Evolutionary conservation across 1,140 invertebrate genomes (phyloP).

Genomic region (Sitophilus oryzae): DNA sequence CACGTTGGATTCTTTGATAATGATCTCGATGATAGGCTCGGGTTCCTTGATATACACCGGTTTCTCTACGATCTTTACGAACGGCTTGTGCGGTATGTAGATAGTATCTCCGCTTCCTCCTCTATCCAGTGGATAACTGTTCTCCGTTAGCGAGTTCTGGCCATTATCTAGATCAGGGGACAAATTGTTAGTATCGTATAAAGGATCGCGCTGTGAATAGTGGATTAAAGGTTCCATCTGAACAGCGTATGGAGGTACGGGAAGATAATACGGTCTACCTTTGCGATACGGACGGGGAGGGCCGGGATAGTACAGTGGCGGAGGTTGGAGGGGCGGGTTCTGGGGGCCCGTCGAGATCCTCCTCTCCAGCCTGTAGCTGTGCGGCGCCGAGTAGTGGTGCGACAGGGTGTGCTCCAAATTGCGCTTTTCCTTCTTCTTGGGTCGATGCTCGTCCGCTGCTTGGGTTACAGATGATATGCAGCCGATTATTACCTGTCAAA

Average conservation of each 20-base stretch:
- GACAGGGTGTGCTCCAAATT: slow-evolving; percentile 50
- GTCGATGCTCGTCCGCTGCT: slow-evolving; percentile 42
- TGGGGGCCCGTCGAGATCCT: slow-evolving; percentile 39
- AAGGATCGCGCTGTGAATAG: slow-evolving; percentile 69
- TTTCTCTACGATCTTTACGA: slow-evolving; percentile 43
- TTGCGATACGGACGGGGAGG: slow-evolving; percentile 43
- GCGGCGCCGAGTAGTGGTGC: slow-evolving; percentile 48
- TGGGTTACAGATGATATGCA: slow-evolving; percentile 27
- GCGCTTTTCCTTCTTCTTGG: slow-evolving; percentile 48
- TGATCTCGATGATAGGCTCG: slow-evolving; percentile 86
- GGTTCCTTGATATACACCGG: slow-evolving; percentile 66
- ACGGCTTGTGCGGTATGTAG: slow-evolving; percentile 48
- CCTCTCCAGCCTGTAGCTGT: slow-evolving; percentile 46
- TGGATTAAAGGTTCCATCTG: slow-evolving; percentile 74
- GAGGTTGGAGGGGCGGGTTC: slow-evolving; percentile 27
- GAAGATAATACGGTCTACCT: slow-evolving; percentile 47
- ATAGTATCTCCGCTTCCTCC: slow-evolving; percentile 28
- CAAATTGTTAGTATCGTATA: slow-evolving; percentile 56
- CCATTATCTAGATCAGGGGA: slow-evolving; percentile 48
- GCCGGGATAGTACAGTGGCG: slow-evolving; percentile 37
- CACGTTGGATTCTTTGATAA: slow-evolving; percentile 83
- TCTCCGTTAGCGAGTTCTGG: slow-evolving; percentile 46
- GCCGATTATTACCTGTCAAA: slow-evolving; percentile 35
- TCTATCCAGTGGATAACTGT: slow-evolving; percentile 39
- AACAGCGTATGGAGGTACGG: slow-evolving; percentile 64